Conservation (phyloP, 2,888 invertebrate species). For the Eueremaeus valkanovi region DNA sequence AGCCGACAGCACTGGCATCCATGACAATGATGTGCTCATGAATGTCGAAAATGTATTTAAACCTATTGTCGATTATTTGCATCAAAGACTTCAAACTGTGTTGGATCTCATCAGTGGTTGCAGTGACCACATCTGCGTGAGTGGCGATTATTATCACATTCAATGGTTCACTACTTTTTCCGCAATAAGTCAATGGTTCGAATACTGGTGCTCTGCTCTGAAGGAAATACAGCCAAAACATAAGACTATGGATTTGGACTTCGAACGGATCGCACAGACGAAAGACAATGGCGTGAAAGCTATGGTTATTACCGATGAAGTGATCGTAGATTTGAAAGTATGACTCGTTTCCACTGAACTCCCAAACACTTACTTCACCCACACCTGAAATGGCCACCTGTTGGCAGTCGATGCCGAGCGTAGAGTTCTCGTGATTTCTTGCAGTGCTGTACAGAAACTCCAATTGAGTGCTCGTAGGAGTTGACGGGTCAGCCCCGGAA, state of each 20-base stretch:
- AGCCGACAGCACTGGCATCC: slow-evolving; percentile 62
- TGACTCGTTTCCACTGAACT: slow-evolving; percentile 70
- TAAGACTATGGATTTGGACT: slow-evolving; percentile 62
- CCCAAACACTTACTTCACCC: slow-evolving; percentile 67
- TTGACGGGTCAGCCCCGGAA: not conserved
- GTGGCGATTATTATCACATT: slow-evolving; percentile 62
- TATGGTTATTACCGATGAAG: slow-evolving; percentile 61
- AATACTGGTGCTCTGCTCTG: slow-evolving; percentile 62
- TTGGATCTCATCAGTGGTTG: slow-evolving; percentile 46
- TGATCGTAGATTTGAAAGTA: slow-evolving; percentile 68
- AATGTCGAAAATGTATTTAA: slow-evolving; percentile 60
- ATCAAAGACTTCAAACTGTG: slow-evolving; percentile 53
- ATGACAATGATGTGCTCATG: slow-evolving; percentile 60
- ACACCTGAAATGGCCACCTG: slow-evolving; percentile 58
- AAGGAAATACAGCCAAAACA: slow-evolving; percentile 71
- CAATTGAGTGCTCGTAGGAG: slow-evolving; percentile 3
- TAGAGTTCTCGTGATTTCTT: slow-evolving; percentile 57
- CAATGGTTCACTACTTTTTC: slow-evolving; percentile 57
- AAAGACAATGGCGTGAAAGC: slow-evolving; percentile 64
- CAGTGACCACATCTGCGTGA: slow-evolving; percentile 60
- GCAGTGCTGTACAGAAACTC: not conserved
- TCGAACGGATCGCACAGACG: slow-evolving; percentile 64
- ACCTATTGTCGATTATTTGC: slow-evolving; percentile 55
- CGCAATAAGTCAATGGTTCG: slow-evolving; percentile 61
- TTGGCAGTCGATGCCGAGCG: slow-evolving; percentile 63